These are phyloP conservation scores for Suricata suricatta DNA, from an alignment of 2,113 vertebrate genomes.

Conservation along the genomic window DNA sequence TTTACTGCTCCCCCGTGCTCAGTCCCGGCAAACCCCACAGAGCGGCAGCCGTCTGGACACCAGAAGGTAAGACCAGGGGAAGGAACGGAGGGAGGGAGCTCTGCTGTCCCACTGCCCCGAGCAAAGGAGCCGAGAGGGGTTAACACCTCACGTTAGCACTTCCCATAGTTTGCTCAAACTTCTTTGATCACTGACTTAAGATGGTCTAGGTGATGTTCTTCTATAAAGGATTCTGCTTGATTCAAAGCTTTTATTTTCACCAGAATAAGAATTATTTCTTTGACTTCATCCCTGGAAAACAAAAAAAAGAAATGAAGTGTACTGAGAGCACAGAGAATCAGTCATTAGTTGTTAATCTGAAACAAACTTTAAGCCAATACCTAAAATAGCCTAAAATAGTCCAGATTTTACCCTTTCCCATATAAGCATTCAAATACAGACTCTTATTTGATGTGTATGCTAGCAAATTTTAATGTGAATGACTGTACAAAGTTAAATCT, in stretches of 20 bases:
- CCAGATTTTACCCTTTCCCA: not conserved
- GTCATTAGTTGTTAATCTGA: not conserved
- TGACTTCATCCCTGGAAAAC: constrained; percentile 86
- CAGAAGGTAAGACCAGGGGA: not conserved
- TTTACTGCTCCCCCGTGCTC: not conserved
- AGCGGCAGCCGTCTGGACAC: not conserved
- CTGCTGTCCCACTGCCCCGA: not conserved
- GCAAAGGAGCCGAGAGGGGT: not conserved
- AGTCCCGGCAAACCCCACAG: not conserved
- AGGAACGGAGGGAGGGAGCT: not conserved
- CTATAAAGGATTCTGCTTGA: constrained; percentile 86
- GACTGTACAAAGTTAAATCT: not conserved
- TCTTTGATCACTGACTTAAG: constrained; percentile 59
- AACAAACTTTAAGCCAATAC: not conserved
- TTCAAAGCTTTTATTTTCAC: constrained; percentile 88
- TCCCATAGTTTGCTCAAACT: not conserved
- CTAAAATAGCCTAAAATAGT: not conserved
- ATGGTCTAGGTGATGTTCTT: constrained; percentile 88
- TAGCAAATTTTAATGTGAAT: not conserved
- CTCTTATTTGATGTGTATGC: not conserved
- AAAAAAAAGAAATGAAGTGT: not conserved
- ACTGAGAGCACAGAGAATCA: not conserved
- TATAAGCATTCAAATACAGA: not conserved
- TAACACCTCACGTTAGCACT: not conserved
- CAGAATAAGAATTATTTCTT: constrained; percentile 89